Conservation (phyloP, 2,113 vertebrate genomes). For the Sterrhoptilus dennistouni region DNA sequence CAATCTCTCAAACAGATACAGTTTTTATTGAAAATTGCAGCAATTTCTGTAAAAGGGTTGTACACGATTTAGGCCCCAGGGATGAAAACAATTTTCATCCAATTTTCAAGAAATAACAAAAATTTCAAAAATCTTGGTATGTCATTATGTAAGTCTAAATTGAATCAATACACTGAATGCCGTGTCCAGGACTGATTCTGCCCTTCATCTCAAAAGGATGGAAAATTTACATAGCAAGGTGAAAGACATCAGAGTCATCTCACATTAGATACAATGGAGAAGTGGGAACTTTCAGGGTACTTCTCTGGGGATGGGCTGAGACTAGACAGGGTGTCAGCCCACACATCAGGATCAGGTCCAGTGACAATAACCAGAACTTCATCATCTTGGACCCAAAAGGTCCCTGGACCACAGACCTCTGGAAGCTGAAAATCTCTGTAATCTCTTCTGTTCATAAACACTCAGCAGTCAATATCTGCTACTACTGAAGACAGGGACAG, state of each 20-base stretch:
- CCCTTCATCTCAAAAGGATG: neutral
- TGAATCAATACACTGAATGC: neutral
- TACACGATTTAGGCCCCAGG: neutral
- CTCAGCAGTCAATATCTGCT: neutral
- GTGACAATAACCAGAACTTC: neutral
- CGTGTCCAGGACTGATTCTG: neutral
- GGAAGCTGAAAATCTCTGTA: neutral
- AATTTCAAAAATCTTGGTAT: neutral
- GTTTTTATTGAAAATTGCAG: conserved; percentile 14
- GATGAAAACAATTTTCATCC: neutral
- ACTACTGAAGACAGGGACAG: neutral
- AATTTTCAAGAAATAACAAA: neutral
- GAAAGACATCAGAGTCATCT: neutral
- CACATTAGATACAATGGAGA: neutral
- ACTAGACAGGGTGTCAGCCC: neutral
- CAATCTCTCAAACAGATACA: neutral
- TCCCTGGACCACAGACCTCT: neutral
- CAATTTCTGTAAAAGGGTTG: neutral
- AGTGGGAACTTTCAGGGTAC: neutral
- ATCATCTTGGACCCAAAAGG: neutral
- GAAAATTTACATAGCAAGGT: neutral
- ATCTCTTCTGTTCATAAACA: neutral
- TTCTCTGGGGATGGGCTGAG: accelerated
- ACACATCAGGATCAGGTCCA: neutral
- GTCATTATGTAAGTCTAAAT: neutral